Evolutionary conservation across 2,797 vertebrate genomes (phyloP), one percentile per base, ranked within the genome.

Genomic region (Spea hammondii): DNA sequence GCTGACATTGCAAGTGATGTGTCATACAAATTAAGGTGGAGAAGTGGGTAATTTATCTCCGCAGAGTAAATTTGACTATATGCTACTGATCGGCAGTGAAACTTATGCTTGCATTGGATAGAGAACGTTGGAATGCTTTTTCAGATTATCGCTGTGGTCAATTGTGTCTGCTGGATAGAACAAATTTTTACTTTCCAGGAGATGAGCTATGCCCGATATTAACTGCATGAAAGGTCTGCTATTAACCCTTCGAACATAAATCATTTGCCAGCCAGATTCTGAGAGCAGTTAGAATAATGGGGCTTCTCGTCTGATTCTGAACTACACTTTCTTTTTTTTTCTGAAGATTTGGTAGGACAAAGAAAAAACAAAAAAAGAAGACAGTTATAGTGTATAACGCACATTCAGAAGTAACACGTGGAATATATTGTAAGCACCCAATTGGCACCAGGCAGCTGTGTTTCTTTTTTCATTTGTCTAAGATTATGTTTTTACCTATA

Each of bases 31-130:
- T 86, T 86, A 87, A 84, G 75, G 82, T 14, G 55, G 79, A 4
- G 86, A 88, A 87, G 84, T 88, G 83, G 74, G 83, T 82, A 82
- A 86, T 89, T 87, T 85, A 80, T 87, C 86, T 87, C 84, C 0
- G 73, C 83, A 85, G 85, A 84, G 84, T 86, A 62, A 80, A 76
- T 87, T 88, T 79, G 11, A 64, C 62, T 51, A 45, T 79, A 68
- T 71, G 76, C 84, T 81, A 74, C 81, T 85, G 85, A 79, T 86
- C 84, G 80, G 7, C 80, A 74, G 78, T 83, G 87, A 77, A 77
- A 82, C 80, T 55, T 83, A 81, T 78, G 72, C 45, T 59, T 78
- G 72, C 45, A 50, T 83, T 83, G 70, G 78, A 82, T 83, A 76
- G 83, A 86, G 84, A 82, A 83, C 79, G 84, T 83, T 84, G 80